Conservation (phyloP, 2,113 vertebrate species). For the Sylvietta virens region DNA sequence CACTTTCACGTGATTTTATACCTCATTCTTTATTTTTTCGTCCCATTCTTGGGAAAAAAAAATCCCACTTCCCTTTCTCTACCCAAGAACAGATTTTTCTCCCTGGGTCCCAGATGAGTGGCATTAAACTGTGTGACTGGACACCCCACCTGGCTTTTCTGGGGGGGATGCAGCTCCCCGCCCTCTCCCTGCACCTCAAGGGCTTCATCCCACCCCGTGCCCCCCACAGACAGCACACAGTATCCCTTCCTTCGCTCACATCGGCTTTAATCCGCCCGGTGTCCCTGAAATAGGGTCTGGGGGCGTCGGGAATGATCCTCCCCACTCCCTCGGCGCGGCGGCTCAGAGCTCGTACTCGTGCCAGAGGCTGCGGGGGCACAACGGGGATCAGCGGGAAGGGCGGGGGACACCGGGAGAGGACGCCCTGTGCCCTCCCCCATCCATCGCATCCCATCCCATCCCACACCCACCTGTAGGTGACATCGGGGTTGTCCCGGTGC, state of each 20-base stretch:
- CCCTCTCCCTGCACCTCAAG: background rate
- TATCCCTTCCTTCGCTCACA: background rate
- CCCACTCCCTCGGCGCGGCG: background rate
- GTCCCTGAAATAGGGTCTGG: background rate
- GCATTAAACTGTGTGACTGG: background rate
- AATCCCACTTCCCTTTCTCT: background rate
- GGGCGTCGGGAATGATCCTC: background rate
- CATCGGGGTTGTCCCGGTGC: background rate
- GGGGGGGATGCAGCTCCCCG: background rate
- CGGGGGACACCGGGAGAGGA: background rate
- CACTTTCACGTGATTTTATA: background rate
- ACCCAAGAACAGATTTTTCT: background rate
- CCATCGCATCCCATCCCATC: background rate
- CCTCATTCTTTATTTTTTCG: rapidly evolving
- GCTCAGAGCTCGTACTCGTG: conserved; percentile 33
- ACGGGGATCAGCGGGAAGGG: background rate
- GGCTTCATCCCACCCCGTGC: background rate
- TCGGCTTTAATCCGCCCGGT: background rate
- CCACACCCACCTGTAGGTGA: background rate
- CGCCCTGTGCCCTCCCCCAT: background rate
- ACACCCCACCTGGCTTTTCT: background rate
- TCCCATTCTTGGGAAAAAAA: background rate
- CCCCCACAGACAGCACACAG: background rate
- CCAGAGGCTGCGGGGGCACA: conserved; percentile 38
- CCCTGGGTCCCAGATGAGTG: background rate